Percentiles rank a stretch among this genome's conserved stretches.
phyloP scores from a whole-genome alignment of 2,888 invertebrate species.

The Crossocerus cetratus region DNA sequence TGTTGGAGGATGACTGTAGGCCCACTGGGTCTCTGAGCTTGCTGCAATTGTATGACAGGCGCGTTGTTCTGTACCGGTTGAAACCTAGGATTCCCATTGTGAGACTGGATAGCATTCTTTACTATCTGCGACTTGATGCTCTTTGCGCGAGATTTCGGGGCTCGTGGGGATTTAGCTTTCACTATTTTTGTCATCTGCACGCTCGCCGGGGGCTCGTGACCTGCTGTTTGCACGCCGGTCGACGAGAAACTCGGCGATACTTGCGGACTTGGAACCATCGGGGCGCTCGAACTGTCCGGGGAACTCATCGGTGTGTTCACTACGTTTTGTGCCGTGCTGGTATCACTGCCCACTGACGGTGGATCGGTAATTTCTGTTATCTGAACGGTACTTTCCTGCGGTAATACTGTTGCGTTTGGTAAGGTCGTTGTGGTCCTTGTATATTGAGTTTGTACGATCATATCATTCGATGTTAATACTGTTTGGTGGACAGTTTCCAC shows the following conservation, averaged over 20 bases:
- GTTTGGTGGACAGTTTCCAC: constrained; percentile 74
- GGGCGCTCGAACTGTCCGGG: constrained; percentile 51
- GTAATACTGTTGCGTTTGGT: constrained; percentile 70
- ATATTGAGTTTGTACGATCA: constrained; percentile 74
- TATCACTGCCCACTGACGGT: constrained; percentile 55
- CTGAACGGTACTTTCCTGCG: constrained; percentile 69
- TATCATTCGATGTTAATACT: constrained; percentile 73
- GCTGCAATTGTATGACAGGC: constrained; percentile 81
- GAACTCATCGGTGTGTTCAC: constrained; percentile 53
- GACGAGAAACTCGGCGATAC: constrained; percentile 58
- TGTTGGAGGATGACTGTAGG: constrained; percentile 86
- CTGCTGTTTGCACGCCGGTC: constrained; percentile 50
- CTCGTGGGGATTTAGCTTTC: constrained; percentile 64
- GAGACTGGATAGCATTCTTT: constrained; percentile 62
- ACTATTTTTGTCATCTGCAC: constrained; percentile 55
- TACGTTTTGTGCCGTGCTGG: constrained; percentile 46
- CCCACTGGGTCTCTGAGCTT: constrained; percentile 78
- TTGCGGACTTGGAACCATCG: constrained; percentile 63
- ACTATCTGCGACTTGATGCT: constrained; percentile 62
- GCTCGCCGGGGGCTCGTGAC: constrained; percentile 48
- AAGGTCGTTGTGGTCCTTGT: constrained; percentile 73
- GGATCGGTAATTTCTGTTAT: constrained; percentile 72
- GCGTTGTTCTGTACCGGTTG: constrained; percentile 75
- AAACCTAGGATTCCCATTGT: constrained; percentile 59
- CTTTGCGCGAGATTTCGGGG: constrained; percentile 64